Percentiles rank a stretch among this genome's conserved stretches.
Evolutionary conservation across 1,140 invertebrate species (phyloP).

Genomic region (Rhopalosiphum maidis): DNA sequence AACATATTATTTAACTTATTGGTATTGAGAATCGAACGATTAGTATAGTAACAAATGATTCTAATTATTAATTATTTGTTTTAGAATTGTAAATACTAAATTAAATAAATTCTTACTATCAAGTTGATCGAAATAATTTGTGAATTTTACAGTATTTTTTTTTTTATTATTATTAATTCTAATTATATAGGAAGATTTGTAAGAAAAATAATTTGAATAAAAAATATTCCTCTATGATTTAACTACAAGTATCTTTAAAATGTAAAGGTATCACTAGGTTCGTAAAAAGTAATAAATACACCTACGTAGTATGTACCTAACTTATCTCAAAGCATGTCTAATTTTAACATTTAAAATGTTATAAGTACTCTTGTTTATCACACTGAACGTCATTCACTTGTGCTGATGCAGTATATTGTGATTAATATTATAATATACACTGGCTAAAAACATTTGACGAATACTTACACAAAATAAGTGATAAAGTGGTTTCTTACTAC

Average conservation of each 20-base stretch:
- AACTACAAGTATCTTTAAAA: not conserved
- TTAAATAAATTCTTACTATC: too few relatives aligned
- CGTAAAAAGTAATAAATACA: not conserved
- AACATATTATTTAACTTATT: not conserved
- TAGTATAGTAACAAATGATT: not conserved
- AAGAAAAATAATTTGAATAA: too few relatives aligned
- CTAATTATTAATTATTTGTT: not conserved
- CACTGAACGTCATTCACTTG: not conserved
- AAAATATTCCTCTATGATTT: not conserved
- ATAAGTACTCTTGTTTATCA: not conserved
- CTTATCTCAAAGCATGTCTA: not conserved
- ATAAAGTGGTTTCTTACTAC: not conserved
- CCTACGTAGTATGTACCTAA: too few relatives aligned
- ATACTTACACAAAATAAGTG: not conserved
- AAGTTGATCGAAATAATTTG: not conserved
- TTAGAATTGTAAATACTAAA: not conserved
- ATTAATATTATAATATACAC: not conserved
- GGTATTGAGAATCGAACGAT: not conserved
- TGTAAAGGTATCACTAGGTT: too few relatives aligned
- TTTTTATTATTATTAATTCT: too few relatives aligned
- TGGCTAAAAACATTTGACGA: rapidly evolving
- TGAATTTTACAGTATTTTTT: too few relatives aligned
- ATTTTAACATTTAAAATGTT: not conserved
- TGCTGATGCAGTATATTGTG: not conserved
- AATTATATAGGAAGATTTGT: too few relatives aligned